Evolutionary conservation across 2,113 vertebrate species (phyloP), one percentile per base, ranked within the genome.

Genomic region (zebrafish (Danio rerio)): DNA sequence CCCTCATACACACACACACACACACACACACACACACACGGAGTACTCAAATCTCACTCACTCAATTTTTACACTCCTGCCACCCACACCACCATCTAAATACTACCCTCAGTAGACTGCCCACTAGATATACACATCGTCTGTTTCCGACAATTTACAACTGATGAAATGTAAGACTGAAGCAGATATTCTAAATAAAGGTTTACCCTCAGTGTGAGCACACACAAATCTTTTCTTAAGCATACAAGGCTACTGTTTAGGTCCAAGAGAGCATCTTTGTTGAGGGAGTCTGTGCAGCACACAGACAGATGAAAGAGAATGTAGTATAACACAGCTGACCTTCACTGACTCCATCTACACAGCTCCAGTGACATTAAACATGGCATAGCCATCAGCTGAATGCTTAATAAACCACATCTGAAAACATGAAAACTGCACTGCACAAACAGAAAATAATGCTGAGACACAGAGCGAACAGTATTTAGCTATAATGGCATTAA

Each of bases 181-280:
- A 8, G 43, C 21, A 68, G 9, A 42, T 9, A 75, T 15, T 53
- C n/a, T 52, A 53, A 50, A 66, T 66, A 42, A 78, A 42, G 47
- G 61, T 66, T 53, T 66, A 63, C 61, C 1, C 49, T 15, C 18
- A 50, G 20, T 62, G 7, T 15, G 75, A 81, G 68, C 84, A 83
- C 83, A 87, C 85, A 82, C 56, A 45, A 56, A 53, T 18, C 78
- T 87, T 8, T 55, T 47, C 61, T 42, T 40, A 75, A 45, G 81
- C 31, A 55, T 43, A 68, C 61, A 69, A 59, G 16, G 72, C 79
- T 69, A 82, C 77, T 79, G 58, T 81, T 89, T 87, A 87, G 68
- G 86, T 42, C 73, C 42, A 78, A 62, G 21, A 55, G 21, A 53
- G 42, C 52, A 78, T 61, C 16, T 61, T 76, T 63, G 58, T 40